Conservation (phyloP, 2,888 invertebrate genomes). For the Petrolisthes manimaculis region DNA sequence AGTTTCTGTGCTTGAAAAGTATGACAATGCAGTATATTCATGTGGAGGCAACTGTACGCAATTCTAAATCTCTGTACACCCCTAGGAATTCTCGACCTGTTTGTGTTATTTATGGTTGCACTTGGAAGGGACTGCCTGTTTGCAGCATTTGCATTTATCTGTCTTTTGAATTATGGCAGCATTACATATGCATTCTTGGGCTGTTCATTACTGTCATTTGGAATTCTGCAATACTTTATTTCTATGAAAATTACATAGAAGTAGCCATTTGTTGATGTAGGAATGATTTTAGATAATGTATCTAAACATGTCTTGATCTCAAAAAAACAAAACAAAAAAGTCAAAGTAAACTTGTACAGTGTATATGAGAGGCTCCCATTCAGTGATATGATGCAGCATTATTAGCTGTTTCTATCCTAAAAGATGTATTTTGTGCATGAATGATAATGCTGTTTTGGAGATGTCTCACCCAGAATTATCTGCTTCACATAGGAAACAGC, state of each 20-base stretch:
- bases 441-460: slow-evolving; percentile 16
- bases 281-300: slow-evolving; percentile 46
- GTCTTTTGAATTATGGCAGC: slow-evolving; percentile 31
- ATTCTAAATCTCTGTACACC: slow-evolving; percentile 30
- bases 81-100: slow-evolving; percentile 51
- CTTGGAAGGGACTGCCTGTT: slow-evolving; percentile 32
- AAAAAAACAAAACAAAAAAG: slow-evolving; percentile 35
- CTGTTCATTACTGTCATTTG: slow-evolving; percentile 28
- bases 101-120: slow-evolving; percentile 38
- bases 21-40: not conserved
- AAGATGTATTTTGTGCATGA: slow-evolving; percentile 26
- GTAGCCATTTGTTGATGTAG: slow-evolving; percentile 34
- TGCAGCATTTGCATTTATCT: slow-evolving; percentile 26
- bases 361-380: slow-evolving; percentile 26
- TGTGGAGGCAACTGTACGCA: not conserved
- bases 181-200: slow-evolving; percentile 15
- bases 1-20: too few relatives aligned
- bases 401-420: not conserved
- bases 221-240: slow-evolving; percentile 32
- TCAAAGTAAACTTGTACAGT: slow-evolving; percentile 47
- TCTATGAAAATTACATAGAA: slow-evolving; percentile 24
- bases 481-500: slow-evolving; percentile 45
- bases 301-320: slow-evolving; percentile 59
- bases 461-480: slow-evolving; percentile 30
- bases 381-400: slow-evolving; percentile 3